These are phyloP conservation scores for Polypedilum vanderplanki DNA, from an alignment of 1,140 invertebrate genomes.

Conservation along the genomic window DNA sequence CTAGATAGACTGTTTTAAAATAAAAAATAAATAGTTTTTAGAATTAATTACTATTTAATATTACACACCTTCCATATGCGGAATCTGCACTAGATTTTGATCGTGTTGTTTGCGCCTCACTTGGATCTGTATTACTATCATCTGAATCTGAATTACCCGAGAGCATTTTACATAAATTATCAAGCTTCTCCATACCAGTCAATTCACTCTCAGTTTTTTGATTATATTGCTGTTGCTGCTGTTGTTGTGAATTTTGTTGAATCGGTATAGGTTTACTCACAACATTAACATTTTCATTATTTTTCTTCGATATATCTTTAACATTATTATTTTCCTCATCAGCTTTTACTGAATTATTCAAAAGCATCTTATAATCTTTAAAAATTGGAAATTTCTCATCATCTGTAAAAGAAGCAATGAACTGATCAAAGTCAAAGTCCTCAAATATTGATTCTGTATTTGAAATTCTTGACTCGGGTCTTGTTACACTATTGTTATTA, in stretches of 20 bases:
- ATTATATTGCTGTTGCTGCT: conserved; percentile 26
- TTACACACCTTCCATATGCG: conserved; percentile 57
- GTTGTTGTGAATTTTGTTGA: conserved; percentile 15
- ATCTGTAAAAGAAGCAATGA: conserved; percentile 48
- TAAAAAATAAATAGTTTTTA: not conserved
- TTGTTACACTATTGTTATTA: not conserved
- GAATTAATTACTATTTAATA: not conserved
- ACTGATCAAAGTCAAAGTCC: conserved; percentile 48
- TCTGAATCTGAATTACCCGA: conserved; percentile 36
- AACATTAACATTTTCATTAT: not conserved
- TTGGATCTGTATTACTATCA: conserved; percentile 40
- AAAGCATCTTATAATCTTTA: conserved; percentile 42
- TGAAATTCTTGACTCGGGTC: not conserved
- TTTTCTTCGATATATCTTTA: not conserved
- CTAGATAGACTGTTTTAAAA: conserved; percentile 39
- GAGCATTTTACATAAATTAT: conserved; percentile 23
- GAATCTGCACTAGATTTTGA: conserved; percentile 52
- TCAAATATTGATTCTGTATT: conserved; percentile 36
- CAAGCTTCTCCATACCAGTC: conserved; percentile 25
- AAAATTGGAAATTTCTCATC: conserved; percentile 42
- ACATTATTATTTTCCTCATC: conserved; percentile 36
- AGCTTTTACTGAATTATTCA: conserved; percentile 38
- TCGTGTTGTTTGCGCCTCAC: conserved; percentile 29
- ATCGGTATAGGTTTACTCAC: not conserved
- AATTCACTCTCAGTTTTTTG: conserved; percentile 24